phyloP scores from a whole-genome alignment of 1,140 invertebrate species.

The Leguminivora glycinivorella region DNA sequence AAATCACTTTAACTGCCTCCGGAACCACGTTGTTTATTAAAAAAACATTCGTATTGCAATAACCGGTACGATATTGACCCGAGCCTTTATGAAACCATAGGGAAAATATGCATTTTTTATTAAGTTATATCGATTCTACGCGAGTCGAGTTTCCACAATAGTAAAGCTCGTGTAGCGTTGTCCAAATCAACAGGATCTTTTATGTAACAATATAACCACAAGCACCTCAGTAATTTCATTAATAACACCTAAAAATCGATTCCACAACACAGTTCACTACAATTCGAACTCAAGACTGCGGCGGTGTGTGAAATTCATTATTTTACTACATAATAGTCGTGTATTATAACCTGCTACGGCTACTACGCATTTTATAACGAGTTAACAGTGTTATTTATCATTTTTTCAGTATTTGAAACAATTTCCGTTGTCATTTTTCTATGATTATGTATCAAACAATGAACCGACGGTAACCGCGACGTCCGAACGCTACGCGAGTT shows the following conservation, averaged over 20 bases:
- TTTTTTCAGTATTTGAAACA: conserved; percentile 32
- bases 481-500: conserved; percentile 45
- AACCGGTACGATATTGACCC: conserved; percentile 57
- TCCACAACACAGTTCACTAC: conserved; percentile 68
- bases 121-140: conserved; percentile 69
- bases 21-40: conserved; percentile 36
- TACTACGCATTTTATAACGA: conserved; percentile 9
- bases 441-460: conserved; percentile 68
- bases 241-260: conserved; percentile 78
- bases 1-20: conserved; percentile 45
- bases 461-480: conserved; percentile 44
- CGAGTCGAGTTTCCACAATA: conserved; percentile 36
- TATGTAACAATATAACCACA: conserved; percentile 65
- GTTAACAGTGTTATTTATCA: conserved; percentile 5
- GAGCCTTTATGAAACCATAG: conserved; percentile 66
- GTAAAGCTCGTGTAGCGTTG: conserved; percentile 44
- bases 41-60: conserved; percentile 43
- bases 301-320: conserved; percentile 72
- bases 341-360: conserved; percentile 9
- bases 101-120: conserved; percentile 77
- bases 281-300: conserved; percentile 70
- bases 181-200: conserved; percentile 51
- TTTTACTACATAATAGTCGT: conserved; percentile 55
- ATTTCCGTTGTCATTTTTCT: conserved; percentile 58
- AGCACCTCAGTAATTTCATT: conserved; percentile 75